Evolutionary conservation across 2,113 vertebrate species (phyloP).

Genomic region (Saimiri boliviensis): DNA sequence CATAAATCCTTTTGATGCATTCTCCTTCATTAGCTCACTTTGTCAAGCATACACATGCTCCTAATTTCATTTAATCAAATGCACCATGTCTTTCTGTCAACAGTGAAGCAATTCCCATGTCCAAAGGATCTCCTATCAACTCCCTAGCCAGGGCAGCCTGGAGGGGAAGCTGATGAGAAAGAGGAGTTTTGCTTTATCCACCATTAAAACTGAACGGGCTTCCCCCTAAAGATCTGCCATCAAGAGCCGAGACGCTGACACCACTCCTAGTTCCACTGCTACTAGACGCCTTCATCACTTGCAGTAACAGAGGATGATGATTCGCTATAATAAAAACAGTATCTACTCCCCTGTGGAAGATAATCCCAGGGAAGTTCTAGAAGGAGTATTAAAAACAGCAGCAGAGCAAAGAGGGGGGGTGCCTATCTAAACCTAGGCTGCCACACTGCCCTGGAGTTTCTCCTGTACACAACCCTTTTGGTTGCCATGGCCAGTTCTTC

Average conservation of each 20-base stretch:
- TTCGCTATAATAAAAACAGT: background rate
- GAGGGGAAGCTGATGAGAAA: background rate
- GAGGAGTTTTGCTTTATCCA: constrained; percentile 37
- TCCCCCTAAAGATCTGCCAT: background rate
- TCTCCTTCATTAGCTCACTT: constrained; percentile 74
- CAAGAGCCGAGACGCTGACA: background rate
- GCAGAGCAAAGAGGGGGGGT: background rate
- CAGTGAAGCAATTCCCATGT: constrained; percentile 63
- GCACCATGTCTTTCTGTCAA: constrained; percentile 75
- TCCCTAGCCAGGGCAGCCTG: constrained; percentile 22
- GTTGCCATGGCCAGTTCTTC: background rate
- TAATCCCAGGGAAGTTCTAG: background rate
- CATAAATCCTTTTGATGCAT: constrained; percentile 75
- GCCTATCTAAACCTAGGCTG: rapidly evolving
- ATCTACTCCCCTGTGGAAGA: background rate
- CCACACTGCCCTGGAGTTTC: background rate
- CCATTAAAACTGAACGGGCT: background rate
- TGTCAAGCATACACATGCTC: constrained; percentile 74
- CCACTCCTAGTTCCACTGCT: background rate
- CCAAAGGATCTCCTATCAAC: constrained; percentile 65
- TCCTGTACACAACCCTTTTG: background rate
- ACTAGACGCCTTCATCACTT: background rate
- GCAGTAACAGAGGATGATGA: background rate
- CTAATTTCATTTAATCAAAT: constrained; percentile 81
- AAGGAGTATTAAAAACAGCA: background rate